Conservation (phyloP, 1,140 invertebrate species). For the Rhynchophorus ferrugineus region DNA sequence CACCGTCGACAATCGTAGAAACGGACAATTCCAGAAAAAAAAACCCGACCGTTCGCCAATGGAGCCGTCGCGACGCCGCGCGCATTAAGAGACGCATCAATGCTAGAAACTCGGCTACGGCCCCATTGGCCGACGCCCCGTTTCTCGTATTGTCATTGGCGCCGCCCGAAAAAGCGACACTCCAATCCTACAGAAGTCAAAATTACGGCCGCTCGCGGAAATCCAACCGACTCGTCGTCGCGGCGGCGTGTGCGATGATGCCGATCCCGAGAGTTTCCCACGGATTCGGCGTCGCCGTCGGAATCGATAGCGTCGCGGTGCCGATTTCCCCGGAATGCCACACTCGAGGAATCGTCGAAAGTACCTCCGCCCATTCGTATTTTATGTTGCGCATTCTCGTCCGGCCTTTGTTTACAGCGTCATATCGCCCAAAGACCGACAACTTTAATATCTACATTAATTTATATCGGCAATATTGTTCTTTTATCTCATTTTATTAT, state of each 20-base stretch:
- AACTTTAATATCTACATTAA: too few species aligned
- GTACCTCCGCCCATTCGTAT: too few species aligned
- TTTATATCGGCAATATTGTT: too few species aligned
- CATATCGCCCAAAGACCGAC: too few species aligned
- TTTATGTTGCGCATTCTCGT: too few species aligned
- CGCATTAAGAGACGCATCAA: constrained; percentile 24
- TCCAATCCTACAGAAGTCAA: constrained; percentile 25
- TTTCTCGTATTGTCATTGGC: constrained; percentile 26
- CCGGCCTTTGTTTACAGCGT: too few species aligned
- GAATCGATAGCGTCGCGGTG: constrained; percentile 4
- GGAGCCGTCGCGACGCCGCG: constrained; percentile 13
- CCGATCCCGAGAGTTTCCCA: constrained; percentile 15
- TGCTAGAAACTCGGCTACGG: constrained; percentile 18
- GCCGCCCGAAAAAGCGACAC: constrained; percentile 16
- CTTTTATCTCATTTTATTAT: too few species aligned
- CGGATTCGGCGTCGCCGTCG: constrained; percentile 19
- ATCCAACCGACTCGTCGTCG: constrained; percentile 20
- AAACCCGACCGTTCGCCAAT: constrained; percentile 5
- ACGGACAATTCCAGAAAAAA: constrained; percentile 11
- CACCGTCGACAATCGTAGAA: background rate
- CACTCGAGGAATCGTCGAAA: too few species aligned
- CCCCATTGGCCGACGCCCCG: constrained; percentile 6
- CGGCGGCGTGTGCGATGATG: constrained; percentile 4
- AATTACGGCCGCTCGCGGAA: constrained; percentile 25
- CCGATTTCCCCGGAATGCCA: too few species aligned